Percentiles rank a stretch among this genome's conserved stretches.
Evolutionary conservation across 2,888 invertebrate genomes (phyloP).

Genomic region (Aleiodes alternator): DNA sequence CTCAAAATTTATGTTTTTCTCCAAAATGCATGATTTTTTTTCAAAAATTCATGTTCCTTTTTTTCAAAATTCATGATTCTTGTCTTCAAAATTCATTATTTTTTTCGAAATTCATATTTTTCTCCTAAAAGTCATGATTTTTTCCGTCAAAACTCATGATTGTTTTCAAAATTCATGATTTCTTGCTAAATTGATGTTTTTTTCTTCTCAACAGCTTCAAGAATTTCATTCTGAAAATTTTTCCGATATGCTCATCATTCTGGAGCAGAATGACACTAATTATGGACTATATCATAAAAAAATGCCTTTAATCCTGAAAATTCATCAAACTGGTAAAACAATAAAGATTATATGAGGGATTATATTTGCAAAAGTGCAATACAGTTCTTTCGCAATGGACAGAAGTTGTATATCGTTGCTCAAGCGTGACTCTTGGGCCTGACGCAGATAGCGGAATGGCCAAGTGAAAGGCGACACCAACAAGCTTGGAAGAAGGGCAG

Average conservation of each 20-base stretch:
- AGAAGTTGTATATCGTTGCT: constrained; percentile 68
- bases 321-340: not conserved
- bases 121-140: too few species aligned
- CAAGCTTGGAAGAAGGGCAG: constrained; percentile 10
- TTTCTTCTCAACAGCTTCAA: too few species aligned
- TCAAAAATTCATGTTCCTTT: too few species aligned
- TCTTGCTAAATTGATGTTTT: not conserved
- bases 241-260: too few species aligned
- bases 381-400: constrained; percentile 57
- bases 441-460: constrained; percentile 57
- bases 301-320: constrained; percentile 1
- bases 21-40: too few species aligned
- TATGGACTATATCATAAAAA: not conserved
- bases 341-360: not conserved
- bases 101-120: too few species aligned
- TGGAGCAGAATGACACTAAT: too few species aligned
- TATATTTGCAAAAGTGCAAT: constrained; percentile 34
- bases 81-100: too few species aligned
- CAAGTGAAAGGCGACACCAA: constrained; percentile 71
- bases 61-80: too few species aligned
- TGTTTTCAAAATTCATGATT: too few species aligned
- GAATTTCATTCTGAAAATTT: too few species aligned
- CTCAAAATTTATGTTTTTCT: not conserved
- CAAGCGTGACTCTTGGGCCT: constrained; percentile 62
- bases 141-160: too few species aligned